Conservation (phyloP, 2,797 vertebrate genomes). For the Melanotaenia nigrans region DNA sequence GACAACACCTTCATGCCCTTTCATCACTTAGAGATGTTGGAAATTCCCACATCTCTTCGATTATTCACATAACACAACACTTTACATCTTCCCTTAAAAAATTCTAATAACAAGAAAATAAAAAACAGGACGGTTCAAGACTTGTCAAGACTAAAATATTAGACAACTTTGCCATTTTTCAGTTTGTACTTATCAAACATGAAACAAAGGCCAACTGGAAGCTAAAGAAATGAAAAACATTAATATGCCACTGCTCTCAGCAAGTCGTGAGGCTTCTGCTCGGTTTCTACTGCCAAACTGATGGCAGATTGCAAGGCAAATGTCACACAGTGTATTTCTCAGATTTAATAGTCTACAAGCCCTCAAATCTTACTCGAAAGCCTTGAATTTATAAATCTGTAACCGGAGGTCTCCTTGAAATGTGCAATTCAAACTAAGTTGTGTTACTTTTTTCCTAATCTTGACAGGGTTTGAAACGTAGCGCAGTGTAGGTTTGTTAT, state of each 20-base stretch:
- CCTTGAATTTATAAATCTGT: slow-evolving; percentile 20
- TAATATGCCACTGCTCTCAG: slow-evolving; percentile 56
- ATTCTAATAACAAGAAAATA: too few species aligned
- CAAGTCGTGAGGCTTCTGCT: slow-evolving; percentile 58
- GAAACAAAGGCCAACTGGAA: slow-evolving; percentile 51
- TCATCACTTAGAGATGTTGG: too few species aligned
- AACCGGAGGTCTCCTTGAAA: slow-evolving; percentile 11
- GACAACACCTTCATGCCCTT: too few species aligned
- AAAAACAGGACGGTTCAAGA: too few species aligned
- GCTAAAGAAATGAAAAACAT: slow-evolving; percentile 49
- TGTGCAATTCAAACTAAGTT: background rate
- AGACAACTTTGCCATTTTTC: background rate
- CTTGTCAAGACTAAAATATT: too few species aligned
- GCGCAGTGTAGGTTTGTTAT: background rate
- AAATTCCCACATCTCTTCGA: too few species aligned
- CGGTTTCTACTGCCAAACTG: slow-evolving; percentile 48
- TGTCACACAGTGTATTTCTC: slow-evolving; percentile 50
- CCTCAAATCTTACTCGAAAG: slow-evolving; percentile 30
- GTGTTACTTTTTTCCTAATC: slow-evolving; percentile 6
- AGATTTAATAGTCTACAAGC: slow-evolving; percentile 21
- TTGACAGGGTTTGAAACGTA: slow-evolving; percentile 3
- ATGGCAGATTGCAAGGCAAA: slow-evolving; percentile 59
- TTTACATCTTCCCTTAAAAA: too few species aligned
- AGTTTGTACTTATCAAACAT: slow-evolving; percentile 49
- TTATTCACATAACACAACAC: too few species aligned